Evolutionary conservation across 2,888 invertebrate genomes (phyloP), one percentile per base, ranked within the genome.

Genomic region (Peribatodes rhomboidaria): DNA sequence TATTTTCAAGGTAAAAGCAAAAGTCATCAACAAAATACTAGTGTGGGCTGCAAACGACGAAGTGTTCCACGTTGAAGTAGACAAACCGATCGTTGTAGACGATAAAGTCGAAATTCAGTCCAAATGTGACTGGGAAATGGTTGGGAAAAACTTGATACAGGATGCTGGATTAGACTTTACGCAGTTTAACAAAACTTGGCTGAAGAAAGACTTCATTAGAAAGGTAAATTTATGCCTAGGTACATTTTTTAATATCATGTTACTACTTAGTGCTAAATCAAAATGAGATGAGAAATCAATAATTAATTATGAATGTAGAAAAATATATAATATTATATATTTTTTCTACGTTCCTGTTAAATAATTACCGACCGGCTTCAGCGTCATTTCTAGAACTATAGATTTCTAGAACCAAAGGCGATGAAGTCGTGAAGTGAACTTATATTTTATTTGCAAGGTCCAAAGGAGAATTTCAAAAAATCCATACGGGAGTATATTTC

Each of bases 1-100:
- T 9, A 16, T 27, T 56, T 76, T 79, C 11, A 41, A 91, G 92
- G 84, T 90, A n/a, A 68, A 76, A 67, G 81, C 81, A 70, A 75
- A 77, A 55, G 63, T 67, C 10, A 75, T 92, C 33, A 92, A 92
- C 68, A 70, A 85, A 14, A 72, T 80, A 3, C 72, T 81, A 44
- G 82, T 86, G 52, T 92, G 92, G 92, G 91, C 85, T 39, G 89
- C 85, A 20, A 85, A 87, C 71, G 89, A 91, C 65, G 69, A 80
- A 65, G 75, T 84, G 9, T 88, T 91, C 74, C 85, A 92, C 61
- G 68, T 88, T 1, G 89, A 90, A 76, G 71, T 89, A 8, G 82
- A 82, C 62, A 84, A 79, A 62, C 92, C 91, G 4, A 69, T 86
- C 44, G 70, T 90, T 44, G 67, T 75, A 42, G 18, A 77, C 39